Evolutionary conservation across 2,797 vertebrate genomes (phyloP).

Genomic region (Enteromius thamalakanensis): DNA sequence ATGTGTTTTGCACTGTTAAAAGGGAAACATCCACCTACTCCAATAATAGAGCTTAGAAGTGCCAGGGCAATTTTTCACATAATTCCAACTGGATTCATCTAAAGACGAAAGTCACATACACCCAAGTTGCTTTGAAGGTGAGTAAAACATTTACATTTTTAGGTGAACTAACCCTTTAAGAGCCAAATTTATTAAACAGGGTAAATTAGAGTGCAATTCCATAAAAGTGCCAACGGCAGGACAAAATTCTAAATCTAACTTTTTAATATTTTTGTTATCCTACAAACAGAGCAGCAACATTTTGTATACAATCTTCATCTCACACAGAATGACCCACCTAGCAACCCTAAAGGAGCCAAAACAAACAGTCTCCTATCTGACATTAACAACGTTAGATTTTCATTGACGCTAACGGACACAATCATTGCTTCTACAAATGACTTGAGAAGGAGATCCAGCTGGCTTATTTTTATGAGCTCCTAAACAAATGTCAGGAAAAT

Average conservation of each 20-base stretch:
- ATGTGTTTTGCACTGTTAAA: no score
- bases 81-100: no score
- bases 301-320: conserved; percentile 6
- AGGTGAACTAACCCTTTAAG: neutral
- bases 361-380: conserved; percentile 56
- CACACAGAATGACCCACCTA: conserved; percentile 51
- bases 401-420: conserved; percentile 1
- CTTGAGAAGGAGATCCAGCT: conserved; percentile 37
- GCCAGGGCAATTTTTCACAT: no score
- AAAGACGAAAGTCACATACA: no score
- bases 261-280: no score
- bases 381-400: conserved; percentile 19
- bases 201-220: neutral
- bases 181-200: no score
- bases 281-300: neutral
- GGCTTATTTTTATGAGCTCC: conserved; percentile 10
- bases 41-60: no score
- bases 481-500: conserved; percentile 46
- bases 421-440: conserved; percentile 29
- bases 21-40: no score
- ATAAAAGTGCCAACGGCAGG: neutral
- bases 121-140: no score
- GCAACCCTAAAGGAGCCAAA: conserved; percentile 50
- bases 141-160: no score
- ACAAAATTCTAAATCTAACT: neutral